These are phyloP conservation scores for Lycocerus yunnanus DNA, from an alignment of 2,888 invertebrate species.

Conservation along the genomic window DNA sequence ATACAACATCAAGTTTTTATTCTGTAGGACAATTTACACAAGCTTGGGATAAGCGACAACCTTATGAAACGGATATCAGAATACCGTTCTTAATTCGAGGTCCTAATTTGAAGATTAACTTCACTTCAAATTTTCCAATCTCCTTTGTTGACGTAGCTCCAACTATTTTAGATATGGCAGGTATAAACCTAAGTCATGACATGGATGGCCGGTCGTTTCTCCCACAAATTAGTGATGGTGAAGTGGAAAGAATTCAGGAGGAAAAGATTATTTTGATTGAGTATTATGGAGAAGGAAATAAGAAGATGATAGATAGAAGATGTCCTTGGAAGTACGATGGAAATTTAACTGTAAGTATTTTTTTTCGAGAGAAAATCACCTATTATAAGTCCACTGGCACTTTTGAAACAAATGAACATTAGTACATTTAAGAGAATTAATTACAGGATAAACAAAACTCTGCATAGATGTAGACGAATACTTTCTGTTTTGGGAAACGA, in stretches of 20 bases:
- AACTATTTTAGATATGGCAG: slow-evolving; percentile 77
- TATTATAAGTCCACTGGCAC: too few species aligned
- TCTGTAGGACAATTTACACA: slow-evolving; percentile 81
- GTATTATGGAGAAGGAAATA: slow-evolving; percentile 78
- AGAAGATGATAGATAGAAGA: slow-evolving; percentile 58
- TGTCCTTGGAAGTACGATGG: slow-evolving; percentile 70
- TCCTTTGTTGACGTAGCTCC: slow-evolving; percentile 84
- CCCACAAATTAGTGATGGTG: slow-evolving; percentile 21
- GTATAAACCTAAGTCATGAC: slow-evolving; percentile 55
- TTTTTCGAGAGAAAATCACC: slow-evolving; percentile 65
- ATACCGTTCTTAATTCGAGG: slow-evolving; percentile 83
- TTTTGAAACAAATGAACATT: too few species aligned
- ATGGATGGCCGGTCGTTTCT: slow-evolving; percentile 69
- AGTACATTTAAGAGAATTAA: too few species aligned
- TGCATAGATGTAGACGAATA: too few species aligned
- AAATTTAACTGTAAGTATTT: slow-evolving; percentile 63
- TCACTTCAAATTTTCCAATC: slow-evolving; percentile 61
- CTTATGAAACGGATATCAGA: slow-evolving; percentile 87
- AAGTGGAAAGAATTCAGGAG: slow-evolving; percentile 40
- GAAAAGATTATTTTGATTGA: slow-evolving; percentile 74
- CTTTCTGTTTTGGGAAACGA: too few species aligned
- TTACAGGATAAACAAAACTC: too few species aligned
- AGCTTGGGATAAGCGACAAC: slow-evolving; percentile 87
- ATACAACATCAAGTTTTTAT: neutral
- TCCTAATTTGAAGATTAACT: slow-evolving; percentile 64